Conservation (phyloP, 2,888 invertebrate species). For the Lomographa bimaculata region DNA sequence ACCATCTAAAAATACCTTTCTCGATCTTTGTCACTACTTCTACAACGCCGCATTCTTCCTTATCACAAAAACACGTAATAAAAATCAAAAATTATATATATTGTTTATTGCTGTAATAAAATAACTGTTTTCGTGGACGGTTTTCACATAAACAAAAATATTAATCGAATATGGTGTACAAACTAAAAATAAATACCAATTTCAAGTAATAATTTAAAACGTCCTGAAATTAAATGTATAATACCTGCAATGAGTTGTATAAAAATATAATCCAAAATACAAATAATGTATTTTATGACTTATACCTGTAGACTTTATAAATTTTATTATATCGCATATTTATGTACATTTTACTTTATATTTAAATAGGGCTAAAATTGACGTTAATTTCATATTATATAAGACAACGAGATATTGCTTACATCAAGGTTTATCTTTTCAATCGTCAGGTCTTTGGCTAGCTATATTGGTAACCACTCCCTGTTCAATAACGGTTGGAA, state of each 20-base stretch:
- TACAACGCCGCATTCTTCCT: too few relatives aligned
- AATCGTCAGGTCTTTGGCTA: slow-evolving; percentile 37
- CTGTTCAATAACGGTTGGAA: too few relatives aligned
- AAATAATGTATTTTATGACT: neutral
- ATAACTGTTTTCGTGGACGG: slow-evolving; percentile 31
- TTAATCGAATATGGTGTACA: slow-evolving; percentile 7
- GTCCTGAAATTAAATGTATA: neutral
- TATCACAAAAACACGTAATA: too few relatives aligned
- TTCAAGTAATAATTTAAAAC: too few relatives aligned
- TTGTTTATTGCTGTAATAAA: slow-evolving; percentile 23
- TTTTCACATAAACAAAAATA: slow-evolving; percentile 15
- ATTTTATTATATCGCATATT: neutral
- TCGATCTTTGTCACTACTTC: too few relatives aligned
- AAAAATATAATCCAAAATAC: slow-evolving; percentile 2
- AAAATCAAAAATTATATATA: slow-evolving; percentile 25
- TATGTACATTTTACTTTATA: neutral
- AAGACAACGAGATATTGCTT: too few relatives aligned
- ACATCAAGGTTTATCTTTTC: too few relatives aligned
- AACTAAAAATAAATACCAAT: too few relatives aligned
- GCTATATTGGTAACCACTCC: slow-evolving; percentile 30
- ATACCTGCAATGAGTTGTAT: slow-evolving; percentile 4
- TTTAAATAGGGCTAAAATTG: slow-evolving; percentile 1
- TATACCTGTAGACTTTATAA: slow-evolving; percentile 1
- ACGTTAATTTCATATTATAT: neutral
- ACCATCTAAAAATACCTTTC: too few relatives aligned